Base-by-base conservation (phyloP, 1,140 invertebrate species). In the Melipona quadrifasciata region DNA sequence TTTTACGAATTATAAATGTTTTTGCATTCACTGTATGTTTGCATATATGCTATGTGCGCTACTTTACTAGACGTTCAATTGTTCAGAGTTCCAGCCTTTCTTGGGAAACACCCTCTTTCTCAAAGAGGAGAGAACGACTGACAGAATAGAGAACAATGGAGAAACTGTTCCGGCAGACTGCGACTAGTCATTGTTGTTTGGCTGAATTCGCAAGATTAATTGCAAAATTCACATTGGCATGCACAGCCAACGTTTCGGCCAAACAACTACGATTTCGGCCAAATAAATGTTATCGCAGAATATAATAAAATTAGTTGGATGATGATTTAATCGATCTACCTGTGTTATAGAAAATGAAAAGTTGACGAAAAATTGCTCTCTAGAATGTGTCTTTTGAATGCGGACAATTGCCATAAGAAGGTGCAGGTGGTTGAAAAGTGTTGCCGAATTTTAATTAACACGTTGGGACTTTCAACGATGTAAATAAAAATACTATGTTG, bases 181-280 rank as follows among this genome's bases (percentile, higher is more conserved):
- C 47, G 14, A 27, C 17, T 68, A 51, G n/a, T 55, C 27, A 11
- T 61, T 57, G 73, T 14, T 12, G 27, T 27, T 70, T 79, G 75
- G 51, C 55, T 21, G 39, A 39, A 27, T 39, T 76, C 6, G n/a
- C 51, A 10, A 53, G 14, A 17, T 27, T 39, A 79, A 84, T 79
- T 55, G 75, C 76, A 84, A 70, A 84, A 84, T 75, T 31, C 12
- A 51, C n/a, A 68, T 79, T 84, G 82, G 75, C 82, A 84, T 57
- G 16, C 4, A 1, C 0, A 47, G 17, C 39, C 17, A 55, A 31
- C 31, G 24, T 53, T 61, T 17, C 47, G 67, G 55, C 64, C 64
- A 68, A 68, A 76, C 27, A 24, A 31, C n/a, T n/a, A n/a, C n/a
- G n/a, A n/a, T 53, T 61, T 17, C 47, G 67, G 55, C 64, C 64